Conservation (phyloP, 2,797 vertebrate genomes). For the Eleutherodactylus coqui region DNA sequence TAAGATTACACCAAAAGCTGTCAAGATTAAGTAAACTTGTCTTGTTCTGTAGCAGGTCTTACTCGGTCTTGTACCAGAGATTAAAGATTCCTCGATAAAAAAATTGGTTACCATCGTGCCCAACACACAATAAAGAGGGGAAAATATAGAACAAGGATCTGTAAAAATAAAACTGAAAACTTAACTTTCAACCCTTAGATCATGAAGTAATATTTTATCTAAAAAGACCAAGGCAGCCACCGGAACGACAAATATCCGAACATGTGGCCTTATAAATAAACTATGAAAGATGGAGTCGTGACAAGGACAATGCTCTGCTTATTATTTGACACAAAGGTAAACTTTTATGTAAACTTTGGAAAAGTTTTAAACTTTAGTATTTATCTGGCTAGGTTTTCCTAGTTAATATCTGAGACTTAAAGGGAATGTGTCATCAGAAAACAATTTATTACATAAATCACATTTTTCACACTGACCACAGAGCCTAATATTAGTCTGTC, state of each 20-base stretch:
- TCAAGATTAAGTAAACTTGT: slow-evolving; percentile 88
- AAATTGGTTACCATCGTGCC: slow-evolving; percentile 78
- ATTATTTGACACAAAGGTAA: neutral
- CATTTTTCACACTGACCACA: no score
- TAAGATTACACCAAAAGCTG: slow-evolving; percentile 85
- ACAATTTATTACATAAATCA: no score
- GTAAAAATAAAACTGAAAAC: slow-evolving; percentile 69
- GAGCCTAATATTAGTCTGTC: no score
- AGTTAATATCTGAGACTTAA: neutral
- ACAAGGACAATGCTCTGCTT: neutral
- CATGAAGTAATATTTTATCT: slow-evolving; percentile 56
- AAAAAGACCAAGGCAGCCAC: neutral
- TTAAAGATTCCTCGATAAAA: slow-evolving; percentile 78
- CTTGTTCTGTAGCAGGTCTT: slow-evolving; percentile 84
- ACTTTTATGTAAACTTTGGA: neutral
- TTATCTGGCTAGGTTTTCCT: neutral
- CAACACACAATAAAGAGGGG: slow-evolving; percentile 70
- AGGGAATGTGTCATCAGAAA: no score
- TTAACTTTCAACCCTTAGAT: slow-evolving; percentile 68
- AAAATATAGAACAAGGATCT: slow-evolving; percentile 39
- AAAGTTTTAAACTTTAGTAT: neutral
- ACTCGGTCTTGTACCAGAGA: slow-evolving; percentile 81
- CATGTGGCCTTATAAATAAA: neutral
- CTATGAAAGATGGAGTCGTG: neutral
- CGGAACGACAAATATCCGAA: neutral